Evolutionary conservation across 2,888 invertebrate genomes (phyloP).

Genomic region (Pollenia amentaria): DNA sequence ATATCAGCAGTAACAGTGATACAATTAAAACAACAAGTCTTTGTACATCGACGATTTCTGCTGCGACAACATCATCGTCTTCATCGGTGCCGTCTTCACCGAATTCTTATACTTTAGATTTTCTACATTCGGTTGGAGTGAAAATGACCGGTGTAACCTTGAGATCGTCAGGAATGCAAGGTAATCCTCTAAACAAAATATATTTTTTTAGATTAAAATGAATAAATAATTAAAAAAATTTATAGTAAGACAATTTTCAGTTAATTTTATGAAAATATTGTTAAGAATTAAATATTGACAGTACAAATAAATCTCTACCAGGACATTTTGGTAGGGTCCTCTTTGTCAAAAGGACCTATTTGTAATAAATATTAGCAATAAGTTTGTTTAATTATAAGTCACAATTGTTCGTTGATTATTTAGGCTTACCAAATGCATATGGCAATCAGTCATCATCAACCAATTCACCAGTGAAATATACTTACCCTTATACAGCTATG

Average conservation of each 20-base stretch:
- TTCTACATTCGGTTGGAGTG: conserved; percentile 80
- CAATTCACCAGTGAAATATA: conserved; percentile 54
- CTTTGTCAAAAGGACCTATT: no score
- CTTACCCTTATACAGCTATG: conserved; percentile 55
- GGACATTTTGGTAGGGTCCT: no score
- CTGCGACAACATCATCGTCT: conserved; percentile 1
- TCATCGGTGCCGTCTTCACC: conserved; percentile 45
- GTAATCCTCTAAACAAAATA: conserved; percentile 5
- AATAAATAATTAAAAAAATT: no score
- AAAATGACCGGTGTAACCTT: conserved; percentile 77
- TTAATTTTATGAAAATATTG: no score
- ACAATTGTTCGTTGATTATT: no score
- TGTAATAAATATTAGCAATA: no score
- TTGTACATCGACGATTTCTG: background rate
- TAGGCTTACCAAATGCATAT: conserved; percentile 23
- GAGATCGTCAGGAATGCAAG: conserved; percentile 35
- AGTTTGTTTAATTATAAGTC: no score
- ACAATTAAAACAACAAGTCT: conserved; percentile 17
- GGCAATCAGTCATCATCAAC: conserved; percentile 36
- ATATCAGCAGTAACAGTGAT: conserved; percentile 21
- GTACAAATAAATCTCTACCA: no score
- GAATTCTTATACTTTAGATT: conserved; percentile 79
- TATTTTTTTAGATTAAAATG: background rate
- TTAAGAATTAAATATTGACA: no score
- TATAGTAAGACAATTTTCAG: no score